Conservation (phyloP, 1,140 invertebrate species). For the Pomacea maculata region DNA sequence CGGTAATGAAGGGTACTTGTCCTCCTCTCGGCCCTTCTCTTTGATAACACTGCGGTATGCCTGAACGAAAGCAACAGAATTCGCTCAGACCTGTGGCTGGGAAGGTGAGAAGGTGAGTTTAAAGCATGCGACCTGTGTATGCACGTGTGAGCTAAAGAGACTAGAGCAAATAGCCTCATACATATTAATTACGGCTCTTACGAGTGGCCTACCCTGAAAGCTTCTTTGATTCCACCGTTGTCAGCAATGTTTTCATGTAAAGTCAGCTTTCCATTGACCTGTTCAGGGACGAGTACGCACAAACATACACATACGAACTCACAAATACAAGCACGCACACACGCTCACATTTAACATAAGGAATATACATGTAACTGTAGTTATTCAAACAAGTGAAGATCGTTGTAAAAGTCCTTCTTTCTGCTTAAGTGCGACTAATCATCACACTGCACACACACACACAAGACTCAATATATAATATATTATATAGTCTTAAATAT, state of each 20-base stretch:
- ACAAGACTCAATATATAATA: too few relatives aligned
- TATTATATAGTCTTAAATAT: too few relatives aligned
- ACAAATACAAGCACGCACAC: neutral
- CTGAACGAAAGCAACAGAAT: constrained; percentile 32
- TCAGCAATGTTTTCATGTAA: constrained; percentile 76
- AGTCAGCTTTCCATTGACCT: constrained; percentile 75
- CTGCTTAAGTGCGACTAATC: too few relatives aligned
- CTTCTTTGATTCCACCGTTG: constrained; percentile 73
- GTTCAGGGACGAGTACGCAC: neutral
- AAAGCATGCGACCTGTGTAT: too few relatives aligned
- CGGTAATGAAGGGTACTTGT: constrained; percentile 63
- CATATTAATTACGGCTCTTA: too few relatives aligned
- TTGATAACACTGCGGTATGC: constrained; percentile 55
- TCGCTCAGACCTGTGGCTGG: neutral
- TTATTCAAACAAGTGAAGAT: too few relatives aligned
- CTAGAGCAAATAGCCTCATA: too few relatives aligned
- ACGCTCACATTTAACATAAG: neutral
- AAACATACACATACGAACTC: neutral
- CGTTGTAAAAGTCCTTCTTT: too few relatives aligned
- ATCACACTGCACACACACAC: too few relatives aligned
- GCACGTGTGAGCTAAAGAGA: too few relatives aligned
- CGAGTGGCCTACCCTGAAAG: constrained; percentile 65
- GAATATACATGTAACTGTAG: too few relatives aligned
- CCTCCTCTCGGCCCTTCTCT: constrained; percentile 49
- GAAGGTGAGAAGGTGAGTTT: too few relatives aligned